These are phyloP conservation scores for Prietella phreatophila DNA, from an alignment of 2,113 vertebrate species.

Conservation along the genomic window DNA sequence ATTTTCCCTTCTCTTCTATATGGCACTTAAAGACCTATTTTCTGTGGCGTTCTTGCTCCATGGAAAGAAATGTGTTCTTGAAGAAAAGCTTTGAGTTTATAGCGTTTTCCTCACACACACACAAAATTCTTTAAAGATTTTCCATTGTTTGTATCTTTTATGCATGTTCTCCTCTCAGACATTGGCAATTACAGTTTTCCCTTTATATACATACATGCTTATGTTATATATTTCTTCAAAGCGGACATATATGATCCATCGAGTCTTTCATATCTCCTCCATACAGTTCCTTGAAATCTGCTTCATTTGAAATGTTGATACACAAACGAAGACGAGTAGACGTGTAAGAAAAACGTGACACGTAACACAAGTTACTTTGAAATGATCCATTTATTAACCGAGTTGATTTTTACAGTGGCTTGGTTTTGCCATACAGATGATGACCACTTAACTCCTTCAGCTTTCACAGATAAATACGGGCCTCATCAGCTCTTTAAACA, in stretches of 20 bases:
- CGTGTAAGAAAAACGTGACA: slow-evolving; percentile 9
- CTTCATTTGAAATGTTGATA: not conserved
- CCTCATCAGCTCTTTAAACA: slow-evolving; percentile 59
- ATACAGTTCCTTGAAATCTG: not conserved
- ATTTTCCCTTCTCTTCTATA: slow-evolving; percentile 41
- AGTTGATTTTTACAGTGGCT: slow-evolving; percentile 69
- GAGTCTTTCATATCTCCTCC: not conserved
- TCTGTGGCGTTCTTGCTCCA: slow-evolving; percentile 9
- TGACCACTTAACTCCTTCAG: slow-evolving; percentile 25
- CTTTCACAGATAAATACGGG: slow-evolving; percentile 56
- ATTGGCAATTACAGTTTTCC: not conserved
- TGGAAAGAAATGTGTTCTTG: slow-evolving; percentile 4
- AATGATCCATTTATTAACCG: slow-evolving; percentile 70
- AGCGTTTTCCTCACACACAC: slow-evolving; percentile 10
- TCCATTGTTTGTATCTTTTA: not conserved
- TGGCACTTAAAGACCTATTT: slow-evolving; percentile 9
- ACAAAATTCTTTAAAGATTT: not conserved
- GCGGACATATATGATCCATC: not conserved
- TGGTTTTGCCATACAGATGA: slow-evolving; percentile 60
- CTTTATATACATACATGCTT: not conserved
- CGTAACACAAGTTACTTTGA: slow-evolving; percentile 50
- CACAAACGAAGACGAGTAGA: not conserved
- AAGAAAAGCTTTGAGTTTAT: not conserved
- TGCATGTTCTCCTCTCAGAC: not conserved
- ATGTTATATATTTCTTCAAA: not conserved